Conservation (phyloP, 2,888 invertebrate species). For the Meiosimyza decipiens region DNA sequence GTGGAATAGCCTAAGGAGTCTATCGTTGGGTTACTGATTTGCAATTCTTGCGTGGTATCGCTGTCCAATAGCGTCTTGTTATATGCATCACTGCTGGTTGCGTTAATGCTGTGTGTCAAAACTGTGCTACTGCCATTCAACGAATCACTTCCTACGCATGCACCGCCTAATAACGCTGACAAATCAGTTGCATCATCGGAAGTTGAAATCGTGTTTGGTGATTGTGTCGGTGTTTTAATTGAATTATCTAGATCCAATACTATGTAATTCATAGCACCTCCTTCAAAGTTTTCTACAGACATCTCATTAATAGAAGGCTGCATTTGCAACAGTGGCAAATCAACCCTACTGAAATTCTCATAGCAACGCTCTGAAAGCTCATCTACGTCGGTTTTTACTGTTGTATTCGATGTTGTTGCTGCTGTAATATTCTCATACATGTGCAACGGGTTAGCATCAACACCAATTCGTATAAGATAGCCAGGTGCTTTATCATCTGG, state of each 20-base stretch:
- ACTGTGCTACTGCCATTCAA: background rate
- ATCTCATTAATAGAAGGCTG: conserved; percentile 33
- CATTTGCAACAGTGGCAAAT: conserved; percentile 51
- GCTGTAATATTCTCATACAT: conserved; percentile 60
- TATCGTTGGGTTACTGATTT: conserved; percentile 16
- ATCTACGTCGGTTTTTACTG: conserved; percentile 37
- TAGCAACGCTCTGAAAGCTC: conserved; percentile 57
- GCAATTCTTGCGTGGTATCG: background rate
- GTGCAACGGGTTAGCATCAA: conserved; percentile 48
- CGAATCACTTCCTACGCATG: background rate
- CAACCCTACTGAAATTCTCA: conserved; percentile 58
- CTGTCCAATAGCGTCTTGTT: background rate
- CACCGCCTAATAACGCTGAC: background rate
- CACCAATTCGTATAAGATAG: conserved; percentile 38
- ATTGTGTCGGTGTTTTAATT: conserved; percentile 54
- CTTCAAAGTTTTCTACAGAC: conserved; percentile 39
- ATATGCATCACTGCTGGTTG: conserved; percentile 37
- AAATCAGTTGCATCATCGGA: conserved; percentile 40
- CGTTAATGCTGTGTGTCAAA: conserved; percentile 33
- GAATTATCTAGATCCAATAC: conserved; percentile 65
- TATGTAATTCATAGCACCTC: conserved; percentile 64
- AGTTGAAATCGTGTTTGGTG: conserved; percentile 44
- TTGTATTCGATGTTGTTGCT: conserved; percentile 40
- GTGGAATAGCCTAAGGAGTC: conserved; percentile 55
- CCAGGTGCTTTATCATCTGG: conserved; percentile 64